phyloP scores from a whole-genome alignment of 2,797 vertebrate species.

The Trachurus trachurus region DNA sequence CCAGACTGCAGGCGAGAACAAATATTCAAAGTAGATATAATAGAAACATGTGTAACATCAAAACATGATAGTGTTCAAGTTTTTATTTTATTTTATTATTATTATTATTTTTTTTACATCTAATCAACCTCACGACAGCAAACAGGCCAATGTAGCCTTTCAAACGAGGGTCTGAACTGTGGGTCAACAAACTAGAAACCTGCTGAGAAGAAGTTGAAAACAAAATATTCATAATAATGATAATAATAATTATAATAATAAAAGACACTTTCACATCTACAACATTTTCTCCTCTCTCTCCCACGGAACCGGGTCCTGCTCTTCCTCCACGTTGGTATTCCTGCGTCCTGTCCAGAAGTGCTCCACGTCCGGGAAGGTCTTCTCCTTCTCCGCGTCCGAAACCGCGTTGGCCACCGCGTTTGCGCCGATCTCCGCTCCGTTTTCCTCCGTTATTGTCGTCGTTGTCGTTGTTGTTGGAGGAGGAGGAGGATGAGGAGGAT shows the following conservation, averaged over 20 bases:
- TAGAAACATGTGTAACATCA: constrained; percentile 44
- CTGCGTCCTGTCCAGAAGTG: constrained; percentile 90
- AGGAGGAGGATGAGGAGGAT: background rate
- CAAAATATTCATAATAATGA: too few relatives aligned
- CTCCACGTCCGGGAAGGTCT: constrained; percentile 87
- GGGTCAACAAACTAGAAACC: constrained; percentile 37
- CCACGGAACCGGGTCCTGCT: constrained; percentile 89
- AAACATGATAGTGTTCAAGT: constrained; percentile 47
- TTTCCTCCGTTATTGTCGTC: constrained; percentile 58
- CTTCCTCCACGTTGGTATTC: constrained; percentile 80
- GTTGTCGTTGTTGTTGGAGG: too few relatives aligned
- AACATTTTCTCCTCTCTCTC: constrained; percentile 83
- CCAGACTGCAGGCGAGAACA: constrained; percentile 19
- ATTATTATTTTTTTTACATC: constrained; percentile 34
- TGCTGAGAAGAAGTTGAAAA: constrained; percentile 1
- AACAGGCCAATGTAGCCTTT: constrained; percentile 44
- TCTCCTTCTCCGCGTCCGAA: constrained; percentile 57
- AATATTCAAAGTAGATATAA: constrained; percentile 21
- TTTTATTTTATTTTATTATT: constrained; percentile 1
- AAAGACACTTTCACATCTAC: constrained; percentile 43
- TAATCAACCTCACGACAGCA: constrained; percentile 62
- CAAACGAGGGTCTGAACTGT: constrained; percentile 40
- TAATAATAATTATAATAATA: background rate
- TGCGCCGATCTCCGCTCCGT: constrained; percentile 68
- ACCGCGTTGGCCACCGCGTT: constrained; percentile 64